A percentile compares a stretch with the other conserved stretches of the same genome.
phyloP scores from a whole-genome alignment of 2,113 vertebrate genomes.

The Chlamydotis undulata region DNA sequence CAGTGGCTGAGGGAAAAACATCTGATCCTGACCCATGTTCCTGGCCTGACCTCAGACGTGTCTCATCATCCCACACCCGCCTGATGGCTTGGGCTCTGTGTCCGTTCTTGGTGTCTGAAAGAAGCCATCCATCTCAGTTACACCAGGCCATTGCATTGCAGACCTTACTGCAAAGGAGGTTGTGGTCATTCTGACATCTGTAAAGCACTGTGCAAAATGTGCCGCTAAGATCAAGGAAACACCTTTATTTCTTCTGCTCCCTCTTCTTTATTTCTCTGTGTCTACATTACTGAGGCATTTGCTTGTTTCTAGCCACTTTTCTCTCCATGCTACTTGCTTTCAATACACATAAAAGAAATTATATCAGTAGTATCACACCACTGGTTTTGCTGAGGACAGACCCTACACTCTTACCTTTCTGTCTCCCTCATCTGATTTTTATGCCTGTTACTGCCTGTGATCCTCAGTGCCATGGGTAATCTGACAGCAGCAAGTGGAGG shows the following conservation, averaged over 20 bases:
- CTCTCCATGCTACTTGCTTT: accelerated
- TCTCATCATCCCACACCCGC: background rate
- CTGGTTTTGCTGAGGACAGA: background rate
- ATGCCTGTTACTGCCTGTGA: background rate
- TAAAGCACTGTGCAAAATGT: background rate
- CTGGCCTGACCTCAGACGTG: accelerated
- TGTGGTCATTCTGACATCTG: accelerated
- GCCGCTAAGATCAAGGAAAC: background rate
- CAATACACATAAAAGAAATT: accelerated
- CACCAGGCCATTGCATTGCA: accelerated
- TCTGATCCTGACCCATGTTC: background rate
- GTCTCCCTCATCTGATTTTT: background rate
- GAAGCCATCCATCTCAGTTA: accelerated
- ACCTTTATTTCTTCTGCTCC: background rate
- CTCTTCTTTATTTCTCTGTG: background rate
- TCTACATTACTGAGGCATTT: background rate
- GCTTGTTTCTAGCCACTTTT: background rate
- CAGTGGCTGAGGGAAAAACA: background rate
- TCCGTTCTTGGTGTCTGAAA: accelerated
- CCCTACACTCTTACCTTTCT: background rate
- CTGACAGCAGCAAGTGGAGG: background rate
- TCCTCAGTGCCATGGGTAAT: background rate
- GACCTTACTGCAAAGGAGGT: background rate
- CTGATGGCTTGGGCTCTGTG: background rate
- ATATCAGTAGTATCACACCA: accelerated